phyloP scores from a whole-genome alignment of 2,113 vertebrate species.

The Tragelaphus buxtoni region DNA sequence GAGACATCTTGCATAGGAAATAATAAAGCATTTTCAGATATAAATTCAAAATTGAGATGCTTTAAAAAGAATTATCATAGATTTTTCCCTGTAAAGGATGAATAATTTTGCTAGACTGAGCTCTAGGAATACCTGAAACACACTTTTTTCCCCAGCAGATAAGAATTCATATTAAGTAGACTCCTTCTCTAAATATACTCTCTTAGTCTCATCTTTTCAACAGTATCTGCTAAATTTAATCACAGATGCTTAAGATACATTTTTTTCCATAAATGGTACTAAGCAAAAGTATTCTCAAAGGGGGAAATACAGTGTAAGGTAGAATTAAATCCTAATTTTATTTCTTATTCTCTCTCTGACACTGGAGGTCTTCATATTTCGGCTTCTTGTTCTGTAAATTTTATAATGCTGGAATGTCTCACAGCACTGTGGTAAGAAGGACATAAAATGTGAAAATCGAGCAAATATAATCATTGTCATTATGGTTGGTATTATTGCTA shows the following conservation, averaged over 20 bases:
- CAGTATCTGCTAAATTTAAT: constrained; percentile 66
- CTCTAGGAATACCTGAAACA: constrained; percentile 49
- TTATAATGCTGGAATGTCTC: not conserved
- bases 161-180: constrained; percentile 46
- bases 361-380: not conserved
- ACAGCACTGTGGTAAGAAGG: not conserved
- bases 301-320: not conserved
- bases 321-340: constrained; percentile 50
- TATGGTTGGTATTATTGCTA: not conserved
- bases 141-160: not conserved
- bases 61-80: not conserved
- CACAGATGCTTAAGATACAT: constrained; percentile 23
- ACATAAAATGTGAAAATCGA: not conserved
- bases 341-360: constrained; percentile 34
- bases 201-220: constrained; percentile 49
- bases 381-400: not conserved
- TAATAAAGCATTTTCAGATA: not conserved
- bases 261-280: constrained; percentile 63
- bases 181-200: constrained; percentile 54
- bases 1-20: not conserved
- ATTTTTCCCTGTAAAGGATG: not conserved
- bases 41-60: constrained; percentile 23
- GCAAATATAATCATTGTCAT: not conserved
- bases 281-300: constrained; percentile 38
- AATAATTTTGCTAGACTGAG: constrained; percentile 30